Evolutionary conservation across 2,113 vertebrate species (phyloP), one percentile per base, ranked within the genome.

Genomic region (Albula goreensis): DNA sequence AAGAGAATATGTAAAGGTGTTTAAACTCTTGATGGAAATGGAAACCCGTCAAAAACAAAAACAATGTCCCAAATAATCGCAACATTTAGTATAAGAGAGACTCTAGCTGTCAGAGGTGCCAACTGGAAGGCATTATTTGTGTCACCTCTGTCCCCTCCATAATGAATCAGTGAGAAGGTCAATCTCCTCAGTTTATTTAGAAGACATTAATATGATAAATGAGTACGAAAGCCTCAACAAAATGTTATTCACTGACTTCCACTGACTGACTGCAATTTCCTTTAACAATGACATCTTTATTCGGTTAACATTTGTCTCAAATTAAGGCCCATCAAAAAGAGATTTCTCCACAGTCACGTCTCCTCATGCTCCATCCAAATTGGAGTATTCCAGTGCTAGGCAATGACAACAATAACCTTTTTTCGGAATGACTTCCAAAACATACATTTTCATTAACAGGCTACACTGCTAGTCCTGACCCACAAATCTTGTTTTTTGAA

Each of bases 261-360:
- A n/a, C 57, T 81, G 63, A 11, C 49, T 41, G 85, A 50, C 22
- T 86, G 78, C 74, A 74, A 66, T 25, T 87, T 88, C 86, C 70
- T 77, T 25, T 88, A 90, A 90, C 80, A 86, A 89, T 88, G 74
- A 85, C 82, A 78, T 81, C 81, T 87, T 87, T 90, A 90, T 90
- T 87, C 84, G 78, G 87, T 89, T 89, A 89, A 83, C 52, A 57
- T 87, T 87, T 50, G 84, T 66, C 66, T 89, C 84, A 50, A 87
- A 89, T 82, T 50, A 88, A 77, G 53, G 85, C 11, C 7, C 50
- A 49, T 74, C 85, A 79, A 82, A 89, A 90, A 91, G 86, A 85
- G 89, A 89, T 88, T 89, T 82, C 56, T 84, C 78, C 50, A 70
- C 60, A 84, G 78, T 86, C 78, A 60, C 81, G 79, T 89, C 51